A percentile compares a stretch with the other conserved stretches of the same genome.
Conservation (phyloP, 2,797 vertebrate genomes). For the Acanthurus leucopareius region DNA sequence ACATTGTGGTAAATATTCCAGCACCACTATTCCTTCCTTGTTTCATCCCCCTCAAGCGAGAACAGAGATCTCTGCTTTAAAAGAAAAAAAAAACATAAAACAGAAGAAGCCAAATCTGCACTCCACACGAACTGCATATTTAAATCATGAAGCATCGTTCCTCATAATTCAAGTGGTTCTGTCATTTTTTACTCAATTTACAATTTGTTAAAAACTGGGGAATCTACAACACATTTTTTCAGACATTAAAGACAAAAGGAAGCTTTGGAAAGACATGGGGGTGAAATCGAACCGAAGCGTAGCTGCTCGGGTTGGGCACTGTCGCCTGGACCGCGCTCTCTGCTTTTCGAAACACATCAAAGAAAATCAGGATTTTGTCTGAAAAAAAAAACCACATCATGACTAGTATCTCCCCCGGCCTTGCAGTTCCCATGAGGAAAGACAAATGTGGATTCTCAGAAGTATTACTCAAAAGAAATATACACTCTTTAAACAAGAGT, state of each 20-base stretch:
- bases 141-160: slow-evolving; percentile 69
- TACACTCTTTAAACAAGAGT: slow-evolving; percentile 66
- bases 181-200: slow-evolving; percentile 79
- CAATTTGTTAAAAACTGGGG: slow-evolving; percentile 58
- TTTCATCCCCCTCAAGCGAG: slow-evolving; percentile 51
- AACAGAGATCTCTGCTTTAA: slow-evolving; percentile 47
- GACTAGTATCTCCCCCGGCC: slow-evolving; percentile 51
- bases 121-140: slow-evolving; percentile 72
- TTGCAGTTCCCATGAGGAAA: slow-evolving; percentile 48
- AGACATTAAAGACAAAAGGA: slow-evolving; percentile 61
- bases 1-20: slow-evolving; percentile 17
- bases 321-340: slow-evolving; percentile 51
- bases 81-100: neutral
- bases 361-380: slow-evolving; percentile 66
- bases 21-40: slow-evolving; percentile 14
- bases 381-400: slow-evolving; percentile 66
- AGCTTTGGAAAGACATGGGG: slow-evolving; percentile 50
- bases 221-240: slow-evolving; percentile 72
- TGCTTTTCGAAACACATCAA: slow-evolving; percentile 74
- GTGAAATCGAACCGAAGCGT: slow-evolving; percentile 51
- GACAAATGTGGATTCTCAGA: slow-evolving; percentile 74
- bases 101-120: slow-evolving; percentile 41
- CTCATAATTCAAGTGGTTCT: slow-evolving; percentile 66
- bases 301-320: slow-evolving; percentile 39
- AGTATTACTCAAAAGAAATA: slow-evolving; percentile 67